phyloP scores from a whole-genome alignment of 1,140 invertebrate species.

The Coenobita brevimanus region DNA sequence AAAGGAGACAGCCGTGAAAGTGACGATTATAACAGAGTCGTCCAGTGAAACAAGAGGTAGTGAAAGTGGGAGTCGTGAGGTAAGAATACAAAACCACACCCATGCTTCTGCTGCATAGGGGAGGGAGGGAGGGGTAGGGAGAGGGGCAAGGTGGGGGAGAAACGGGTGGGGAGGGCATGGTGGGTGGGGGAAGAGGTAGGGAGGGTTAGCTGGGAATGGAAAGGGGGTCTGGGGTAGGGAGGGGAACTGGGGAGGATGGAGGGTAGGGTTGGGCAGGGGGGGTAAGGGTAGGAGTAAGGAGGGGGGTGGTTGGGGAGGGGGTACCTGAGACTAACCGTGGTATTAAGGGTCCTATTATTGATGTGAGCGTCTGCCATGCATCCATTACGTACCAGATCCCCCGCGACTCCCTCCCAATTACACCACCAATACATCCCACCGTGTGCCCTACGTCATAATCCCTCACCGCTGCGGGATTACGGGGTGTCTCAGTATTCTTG shows the following conservation, averaged over 20 bases:
- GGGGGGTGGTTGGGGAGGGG: background rate
- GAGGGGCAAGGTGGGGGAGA: background rate
- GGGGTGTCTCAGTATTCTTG: background rate
- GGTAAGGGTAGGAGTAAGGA: background rate
- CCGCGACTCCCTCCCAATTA: background rate
- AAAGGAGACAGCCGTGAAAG: too few species aligned
- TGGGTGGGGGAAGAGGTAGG: background rate
- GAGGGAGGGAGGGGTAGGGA: background rate
- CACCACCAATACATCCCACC: background rate
- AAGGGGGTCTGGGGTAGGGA: background rate
- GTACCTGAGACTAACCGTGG: background rate
- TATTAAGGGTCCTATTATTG: background rate
- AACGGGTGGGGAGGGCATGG: background rate
- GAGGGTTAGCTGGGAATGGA: background rate
- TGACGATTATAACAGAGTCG: too few species aligned
- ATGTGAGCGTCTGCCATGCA: constrained; percentile 16
- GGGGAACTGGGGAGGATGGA: background rate
- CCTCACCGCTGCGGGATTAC: background rate
- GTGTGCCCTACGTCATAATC: constrained; percentile 12
- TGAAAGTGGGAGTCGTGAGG: too few species aligned
- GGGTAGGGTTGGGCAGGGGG: background rate
- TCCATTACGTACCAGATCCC: background rate
- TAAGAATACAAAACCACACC: too few species aligned
- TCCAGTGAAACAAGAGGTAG: too few species aligned
- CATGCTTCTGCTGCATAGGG: too few species aligned